Conservation (phyloP, 2,888 invertebrate genomes). For the Drosophila subsilvestris region DNA sequence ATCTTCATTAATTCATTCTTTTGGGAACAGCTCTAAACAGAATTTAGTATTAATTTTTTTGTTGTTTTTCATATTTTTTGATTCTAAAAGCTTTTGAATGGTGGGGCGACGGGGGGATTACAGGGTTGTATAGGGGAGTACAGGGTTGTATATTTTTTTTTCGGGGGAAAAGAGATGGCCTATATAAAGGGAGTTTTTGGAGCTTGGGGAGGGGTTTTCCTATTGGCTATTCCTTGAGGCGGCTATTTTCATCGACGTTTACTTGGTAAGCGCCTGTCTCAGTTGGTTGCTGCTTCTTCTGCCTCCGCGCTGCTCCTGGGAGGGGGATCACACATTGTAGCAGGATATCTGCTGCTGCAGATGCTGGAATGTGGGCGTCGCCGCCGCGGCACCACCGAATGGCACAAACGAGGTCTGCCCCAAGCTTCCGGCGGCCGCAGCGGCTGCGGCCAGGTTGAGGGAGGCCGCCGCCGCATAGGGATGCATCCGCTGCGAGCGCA, state of each 20-base stretch:
- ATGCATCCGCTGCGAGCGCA: constrained; percentile 86
- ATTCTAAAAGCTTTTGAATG: constrained; percentile 43
- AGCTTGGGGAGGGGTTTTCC: constrained; percentile 39
- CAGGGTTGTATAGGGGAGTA: constrained; percentile 19
- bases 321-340: constrained; percentile 86
- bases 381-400: constrained; percentile 77
- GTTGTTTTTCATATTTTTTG: constrained; percentile 44
- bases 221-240: constrained; percentile 54
- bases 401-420: constrained; percentile 84
- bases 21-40: constrained; percentile 42
- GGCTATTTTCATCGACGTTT: constrained; percentile 66
- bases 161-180: background rate
- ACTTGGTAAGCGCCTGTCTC: constrained; percentile 76
- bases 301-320: constrained; percentile 43
- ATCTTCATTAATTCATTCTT: constrained; percentile 23
- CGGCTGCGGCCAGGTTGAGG: constrained; percentile 84
- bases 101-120: constrained; percentile 21
- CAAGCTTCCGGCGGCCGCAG: constrained; percentile 67
- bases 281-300: constrained; percentile 50
- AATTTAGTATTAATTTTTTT: constrained; percentile 34
- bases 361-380: constrained; percentile 84
- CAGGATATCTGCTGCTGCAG: constrained; percentile 86
- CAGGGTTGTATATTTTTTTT: constrained; percentile 17
- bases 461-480: constrained; percentile 84
- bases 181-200: background rate